A percentile compares a stretch with the other conserved stretches of the same genome.
These are phyloP conservation scores for Crotalus tigris DNA, from an alignment of 2,113 vertebrate species.

Conservation along the genomic window DNA sequence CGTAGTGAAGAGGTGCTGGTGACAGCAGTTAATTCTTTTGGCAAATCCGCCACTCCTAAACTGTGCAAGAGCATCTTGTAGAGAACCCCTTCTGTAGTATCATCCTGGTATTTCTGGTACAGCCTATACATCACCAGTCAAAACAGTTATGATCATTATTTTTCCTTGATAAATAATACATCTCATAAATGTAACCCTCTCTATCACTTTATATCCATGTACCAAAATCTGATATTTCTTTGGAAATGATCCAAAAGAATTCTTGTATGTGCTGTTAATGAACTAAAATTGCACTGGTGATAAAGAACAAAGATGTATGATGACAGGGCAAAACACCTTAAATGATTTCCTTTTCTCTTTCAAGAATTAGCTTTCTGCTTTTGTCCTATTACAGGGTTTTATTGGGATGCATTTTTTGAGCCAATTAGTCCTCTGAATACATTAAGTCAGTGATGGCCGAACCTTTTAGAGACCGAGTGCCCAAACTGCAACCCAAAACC, in stretches of 20 bases:
- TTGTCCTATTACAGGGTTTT: background rate
- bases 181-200: background rate
- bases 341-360: background rate
- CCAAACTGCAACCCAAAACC: too few relatives aligned
- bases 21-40: constrained; percentile 31
- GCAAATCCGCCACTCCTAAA: constrained; percentile 50
- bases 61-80: constrained; percentile 63
- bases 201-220: background rate
- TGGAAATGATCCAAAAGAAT: background rate
- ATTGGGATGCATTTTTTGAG: background rate
- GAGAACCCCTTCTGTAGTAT: constrained; percentile 52
- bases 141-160: background rate
- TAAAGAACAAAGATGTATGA: background rate
- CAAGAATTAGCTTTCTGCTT: background rate
- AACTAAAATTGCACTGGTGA: background rate
- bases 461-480: too few relatives aligned
- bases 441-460: too few relatives aligned
- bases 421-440: background rate
- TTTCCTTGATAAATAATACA: background rate
- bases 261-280: background rate
- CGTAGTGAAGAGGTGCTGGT: constrained; percentile 24
- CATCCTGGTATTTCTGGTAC: constrained; percentile 60
- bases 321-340: background rate
- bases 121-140: constrained; percentile 58
- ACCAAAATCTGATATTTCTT: background rate